A percentile compares a stretch with the other conserved stretches of the same genome.
These are phyloP conservation scores for Pachydiplax longipennis DNA, from an alignment of 2,888 invertebrate genomes.

Conservation along the genomic window DNA sequence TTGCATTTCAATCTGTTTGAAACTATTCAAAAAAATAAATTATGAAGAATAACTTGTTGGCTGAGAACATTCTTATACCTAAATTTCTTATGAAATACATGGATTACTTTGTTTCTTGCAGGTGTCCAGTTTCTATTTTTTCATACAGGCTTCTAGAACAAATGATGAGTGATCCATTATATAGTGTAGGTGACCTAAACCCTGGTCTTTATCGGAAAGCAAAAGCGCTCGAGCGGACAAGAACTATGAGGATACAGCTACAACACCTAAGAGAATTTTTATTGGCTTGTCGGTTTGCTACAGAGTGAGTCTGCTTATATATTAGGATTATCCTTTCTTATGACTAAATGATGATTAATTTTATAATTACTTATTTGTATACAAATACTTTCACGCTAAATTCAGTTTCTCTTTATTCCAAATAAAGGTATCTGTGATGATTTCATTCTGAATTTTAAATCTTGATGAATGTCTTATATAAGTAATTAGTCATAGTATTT, in stretches of 20 bases:
- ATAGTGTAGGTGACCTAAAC: slow-evolving; percentile 76
- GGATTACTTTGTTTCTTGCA: slow-evolving; percentile 57
- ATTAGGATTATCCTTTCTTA: background rate
- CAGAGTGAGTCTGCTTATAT: slow-evolving; percentile 61
- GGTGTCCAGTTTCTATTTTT: slow-evolving; percentile 83
- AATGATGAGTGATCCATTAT: slow-evolving; percentile 79
- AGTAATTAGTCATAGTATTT: no score
- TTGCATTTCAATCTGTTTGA: no score
- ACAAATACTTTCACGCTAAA: no score
- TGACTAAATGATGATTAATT: no score
- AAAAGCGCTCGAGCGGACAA: slow-evolving; percentile 68
- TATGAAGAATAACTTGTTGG: no score
- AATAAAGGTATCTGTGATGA: no score
- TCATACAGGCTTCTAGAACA: slow-evolving; percentile 78
- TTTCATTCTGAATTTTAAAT: no score
- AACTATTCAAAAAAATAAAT: no score
- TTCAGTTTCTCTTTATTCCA: no score
- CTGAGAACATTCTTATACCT: background rate
- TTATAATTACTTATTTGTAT: no score
- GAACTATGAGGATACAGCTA: slow-evolving; percentile 71
- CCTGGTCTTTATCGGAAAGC: slow-evolving; percentile 70
- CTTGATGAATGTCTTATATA: no score
- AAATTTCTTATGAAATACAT: no score
- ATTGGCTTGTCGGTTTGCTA: slow-evolving; percentile 72
- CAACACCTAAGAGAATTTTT: slow-evolving; percentile 76